Percentiles rank a stretch among this genome's conserved stretches.
Conservation (phyloP, 2,888 invertebrate species). For the Eupithecia pulchellata region DNA sequence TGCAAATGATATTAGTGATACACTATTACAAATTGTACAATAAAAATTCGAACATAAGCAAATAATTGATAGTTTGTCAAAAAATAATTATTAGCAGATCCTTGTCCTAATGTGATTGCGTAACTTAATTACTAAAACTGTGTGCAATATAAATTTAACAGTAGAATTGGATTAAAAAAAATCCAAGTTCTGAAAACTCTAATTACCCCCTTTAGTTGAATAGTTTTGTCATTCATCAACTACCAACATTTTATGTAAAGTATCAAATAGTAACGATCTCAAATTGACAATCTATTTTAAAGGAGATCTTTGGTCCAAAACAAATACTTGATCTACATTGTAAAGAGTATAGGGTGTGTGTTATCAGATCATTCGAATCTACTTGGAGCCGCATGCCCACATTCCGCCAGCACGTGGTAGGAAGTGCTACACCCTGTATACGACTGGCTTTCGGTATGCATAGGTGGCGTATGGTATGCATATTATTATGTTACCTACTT, state of each 20-base stretch:
- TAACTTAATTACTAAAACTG: background rate
- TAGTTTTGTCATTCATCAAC: no score
- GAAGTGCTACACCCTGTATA: conserved; percentile 20
- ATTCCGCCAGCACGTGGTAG: conserved; percentile 28
- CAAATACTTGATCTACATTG: background rate
- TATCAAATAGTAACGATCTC: background rate
- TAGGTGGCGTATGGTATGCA: conserved; percentile 20
- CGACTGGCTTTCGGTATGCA: conserved; percentile 6
- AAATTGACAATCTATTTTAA: background rate
- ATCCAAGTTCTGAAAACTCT: no score
- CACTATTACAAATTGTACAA: no score
- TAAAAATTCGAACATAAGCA: no score
- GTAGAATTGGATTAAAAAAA: no score
- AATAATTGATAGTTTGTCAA: no score
- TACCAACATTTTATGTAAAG: background rate
- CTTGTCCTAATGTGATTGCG: conserved; percentile 1
- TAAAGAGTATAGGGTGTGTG: conserved; percentile 22
- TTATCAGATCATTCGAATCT: conserved; percentile 22
- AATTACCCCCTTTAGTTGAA: no score
- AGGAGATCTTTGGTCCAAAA: background rate
- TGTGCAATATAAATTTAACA: no score
- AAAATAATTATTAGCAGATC: conserved; percentile 9
- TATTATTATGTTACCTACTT: conserved; percentile 17
- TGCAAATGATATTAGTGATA: no score
- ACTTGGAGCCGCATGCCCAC: conserved; percentile 4